Conservation (phyloP, 2,888 invertebrate species). For the Ethmia dodecea region DNA sequence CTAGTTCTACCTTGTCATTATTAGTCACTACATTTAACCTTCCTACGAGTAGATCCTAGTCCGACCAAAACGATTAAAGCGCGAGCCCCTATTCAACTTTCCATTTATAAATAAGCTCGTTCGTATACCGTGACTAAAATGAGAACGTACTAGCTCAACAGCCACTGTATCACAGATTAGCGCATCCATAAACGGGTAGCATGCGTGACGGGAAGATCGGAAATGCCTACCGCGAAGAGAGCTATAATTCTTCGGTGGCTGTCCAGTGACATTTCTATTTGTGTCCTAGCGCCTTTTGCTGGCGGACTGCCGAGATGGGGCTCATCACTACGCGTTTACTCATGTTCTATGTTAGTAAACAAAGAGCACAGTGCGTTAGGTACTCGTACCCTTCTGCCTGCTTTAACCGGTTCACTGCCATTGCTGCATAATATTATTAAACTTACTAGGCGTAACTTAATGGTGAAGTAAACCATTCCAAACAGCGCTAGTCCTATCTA, state of each 20-base stretch:
- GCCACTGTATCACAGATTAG: constrained; percentile 17
- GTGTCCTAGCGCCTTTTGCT: constrained; percentile 66
- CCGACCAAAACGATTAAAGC: neutral
- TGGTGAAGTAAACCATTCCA: no score
- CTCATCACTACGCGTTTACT: constrained; percentile 48
- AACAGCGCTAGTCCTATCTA: no score
- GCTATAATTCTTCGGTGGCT: constrained; percentile 44
- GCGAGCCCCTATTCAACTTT: constrained; percentile 20
- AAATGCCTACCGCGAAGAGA: constrained; percentile 56
- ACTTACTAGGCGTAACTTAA: no score
- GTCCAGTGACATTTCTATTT: constrained; percentile 64
- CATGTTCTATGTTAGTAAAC: constrained; percentile 71
- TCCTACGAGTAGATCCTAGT: no score
- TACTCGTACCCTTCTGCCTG: constrained; percentile 2
- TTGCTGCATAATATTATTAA: no score
- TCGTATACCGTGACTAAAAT: constrained; percentile 28
- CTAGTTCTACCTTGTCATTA: no score
- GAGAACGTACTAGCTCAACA: constrained; percentile 18
- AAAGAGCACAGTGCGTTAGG: constrained; percentile 36
- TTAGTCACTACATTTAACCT: no score
- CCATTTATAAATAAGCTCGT: constrained; percentile 38
- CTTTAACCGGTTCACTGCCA: constrained; percentile 1
- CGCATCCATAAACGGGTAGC: constrained; percentile 20
- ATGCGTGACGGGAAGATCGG: constrained; percentile 47
- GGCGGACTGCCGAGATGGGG: constrained; percentile 65